Evolutionary conservation across 2,888 invertebrate species (phyloP).

Genomic region (Subacronicta megacephala): DNA sequence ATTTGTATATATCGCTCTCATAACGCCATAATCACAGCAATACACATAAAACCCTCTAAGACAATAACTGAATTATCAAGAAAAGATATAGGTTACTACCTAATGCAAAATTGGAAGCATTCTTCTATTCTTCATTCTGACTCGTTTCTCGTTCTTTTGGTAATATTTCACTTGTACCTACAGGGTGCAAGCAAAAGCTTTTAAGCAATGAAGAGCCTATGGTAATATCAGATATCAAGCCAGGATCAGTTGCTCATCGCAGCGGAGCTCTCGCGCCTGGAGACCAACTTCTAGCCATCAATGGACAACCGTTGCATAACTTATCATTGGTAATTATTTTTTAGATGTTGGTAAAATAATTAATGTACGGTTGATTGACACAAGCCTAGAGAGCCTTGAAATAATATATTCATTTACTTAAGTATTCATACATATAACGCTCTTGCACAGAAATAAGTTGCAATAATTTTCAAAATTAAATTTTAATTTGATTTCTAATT

Average conservation of each 20-base stretch:
- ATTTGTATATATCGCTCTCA: no score
- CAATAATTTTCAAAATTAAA: background rate
- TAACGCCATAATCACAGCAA: no score
- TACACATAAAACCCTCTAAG: no score
- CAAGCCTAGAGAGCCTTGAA: no score
- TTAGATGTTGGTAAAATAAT: background rate
- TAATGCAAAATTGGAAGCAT: background rate
- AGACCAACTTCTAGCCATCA: conserved; percentile 96
- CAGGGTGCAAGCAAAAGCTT: conserved; percentile 85
- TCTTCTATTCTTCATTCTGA: background rate
- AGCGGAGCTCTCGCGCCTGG: conserved; percentile 96
- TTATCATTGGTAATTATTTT: conserved; percentile 89
- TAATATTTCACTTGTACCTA: conserved; percentile 14
- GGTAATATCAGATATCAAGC: conserved; percentile 96
- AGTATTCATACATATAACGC: no score
- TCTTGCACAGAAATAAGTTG: background rate
- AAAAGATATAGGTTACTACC: no score
- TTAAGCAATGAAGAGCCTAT: conserved; percentile 92
- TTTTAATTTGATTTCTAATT: background rate
- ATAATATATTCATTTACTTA: no score
- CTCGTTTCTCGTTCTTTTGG: background rate
- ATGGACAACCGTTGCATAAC: conserved; percentile 94
- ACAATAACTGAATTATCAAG: background rate
- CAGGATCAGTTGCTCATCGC: conserved; percentile 97
- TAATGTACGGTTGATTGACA: no score